Evolutionary conservation across 1,140 invertebrate species (phyloP).

Genomic region (Brachionus paranguensis): DNA sequence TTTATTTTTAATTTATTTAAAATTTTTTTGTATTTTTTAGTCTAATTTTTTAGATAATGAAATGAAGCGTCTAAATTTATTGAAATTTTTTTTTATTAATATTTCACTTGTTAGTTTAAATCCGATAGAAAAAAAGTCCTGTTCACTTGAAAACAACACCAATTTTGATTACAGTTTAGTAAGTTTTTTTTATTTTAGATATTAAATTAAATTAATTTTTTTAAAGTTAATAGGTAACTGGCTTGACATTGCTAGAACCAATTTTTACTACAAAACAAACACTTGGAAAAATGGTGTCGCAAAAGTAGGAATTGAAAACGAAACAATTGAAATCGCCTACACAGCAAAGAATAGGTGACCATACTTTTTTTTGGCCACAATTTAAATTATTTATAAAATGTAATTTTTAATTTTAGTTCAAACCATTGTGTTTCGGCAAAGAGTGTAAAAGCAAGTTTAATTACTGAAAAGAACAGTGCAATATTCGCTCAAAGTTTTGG

Average conservation of each 20-base stretch:
- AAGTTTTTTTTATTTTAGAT: background rate
- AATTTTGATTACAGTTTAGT: background rate
- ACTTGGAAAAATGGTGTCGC: constrained; percentile 13
- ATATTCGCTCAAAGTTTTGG: background rate
- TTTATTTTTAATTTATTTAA: too few relatives aligned
- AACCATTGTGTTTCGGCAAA: background rate
- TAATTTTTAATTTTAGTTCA: background rate
- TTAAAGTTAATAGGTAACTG: constrained; percentile 16
- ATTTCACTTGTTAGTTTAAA: background rate
- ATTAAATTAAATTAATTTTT: background rate
- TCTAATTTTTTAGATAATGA: constrained; percentile 7
- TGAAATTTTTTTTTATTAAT: background rate
- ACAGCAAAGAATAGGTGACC: background rate
- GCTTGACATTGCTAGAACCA: constrained; percentile 6
- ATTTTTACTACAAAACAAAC: background rate
- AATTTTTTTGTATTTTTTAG: background rate
- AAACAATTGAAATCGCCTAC: background rate
- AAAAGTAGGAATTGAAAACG: background rate
- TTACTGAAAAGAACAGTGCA: background rate
- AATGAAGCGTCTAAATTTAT: background rate
- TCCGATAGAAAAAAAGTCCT: background rate
- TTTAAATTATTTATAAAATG: background rate
- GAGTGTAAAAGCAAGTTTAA: background rate
- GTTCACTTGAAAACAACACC: background rate
- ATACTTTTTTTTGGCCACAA: background rate